phyloP scores from a whole-genome alignment of 2,888 invertebrate genomes.

The Cremastobaeus sp. region DNA sequence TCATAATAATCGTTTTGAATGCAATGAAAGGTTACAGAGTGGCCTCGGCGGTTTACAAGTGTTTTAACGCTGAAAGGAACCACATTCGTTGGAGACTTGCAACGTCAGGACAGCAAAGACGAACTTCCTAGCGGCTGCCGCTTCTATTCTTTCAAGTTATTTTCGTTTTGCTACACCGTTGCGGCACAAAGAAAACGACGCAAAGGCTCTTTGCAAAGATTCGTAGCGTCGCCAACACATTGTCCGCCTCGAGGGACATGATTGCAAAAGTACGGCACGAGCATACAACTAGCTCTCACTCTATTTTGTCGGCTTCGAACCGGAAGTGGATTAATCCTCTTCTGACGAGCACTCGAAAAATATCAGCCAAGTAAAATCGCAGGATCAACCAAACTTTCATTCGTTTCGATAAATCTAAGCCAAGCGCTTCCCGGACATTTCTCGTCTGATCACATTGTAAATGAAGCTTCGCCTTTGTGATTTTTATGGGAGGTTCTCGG shows the following conservation, averaged over 20 bases:
- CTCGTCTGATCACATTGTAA: too few species aligned
- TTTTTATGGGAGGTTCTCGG: too few species aligned
- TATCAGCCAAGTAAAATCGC: constrained; percentile 24
- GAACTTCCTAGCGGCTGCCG: constrained; percentile 41
- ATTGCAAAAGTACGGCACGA: constrained; percentile 41
- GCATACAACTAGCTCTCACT: constrained; percentile 33
- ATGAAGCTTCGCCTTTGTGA: too few species aligned
- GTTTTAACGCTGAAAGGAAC: constrained; percentile 47
- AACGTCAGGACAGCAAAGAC: constrained; percentile 47
- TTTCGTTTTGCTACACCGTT: constrained; percentile 48
- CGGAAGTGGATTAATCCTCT: constrained; percentile 53
- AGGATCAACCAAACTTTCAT: constrained; percentile 13
- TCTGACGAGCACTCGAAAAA: constrained; percentile 16
- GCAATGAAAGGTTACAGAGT: constrained; percentile 35
- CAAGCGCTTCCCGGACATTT: too few species aligned
- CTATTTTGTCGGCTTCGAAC: constrained; percentile 37
- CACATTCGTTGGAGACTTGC: constrained; percentile 39
- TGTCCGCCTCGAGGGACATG: constrained; percentile 37
- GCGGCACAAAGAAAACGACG: constrained; percentile 47
- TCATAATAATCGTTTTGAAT: constrained; percentile 22
- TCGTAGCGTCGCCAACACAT: constrained; percentile 41
- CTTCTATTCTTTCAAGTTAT: constrained; percentile 51
- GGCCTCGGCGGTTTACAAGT: constrained; percentile 28
- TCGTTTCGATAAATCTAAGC: too few species aligned
- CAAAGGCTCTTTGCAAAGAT: constrained; percentile 48